Evolutionary conservation across 2,797 vertebrate genomes (phyloP), one percentile per base, ranked within the genome.

Genomic region (Ambastaia sidthimunki): DNA sequence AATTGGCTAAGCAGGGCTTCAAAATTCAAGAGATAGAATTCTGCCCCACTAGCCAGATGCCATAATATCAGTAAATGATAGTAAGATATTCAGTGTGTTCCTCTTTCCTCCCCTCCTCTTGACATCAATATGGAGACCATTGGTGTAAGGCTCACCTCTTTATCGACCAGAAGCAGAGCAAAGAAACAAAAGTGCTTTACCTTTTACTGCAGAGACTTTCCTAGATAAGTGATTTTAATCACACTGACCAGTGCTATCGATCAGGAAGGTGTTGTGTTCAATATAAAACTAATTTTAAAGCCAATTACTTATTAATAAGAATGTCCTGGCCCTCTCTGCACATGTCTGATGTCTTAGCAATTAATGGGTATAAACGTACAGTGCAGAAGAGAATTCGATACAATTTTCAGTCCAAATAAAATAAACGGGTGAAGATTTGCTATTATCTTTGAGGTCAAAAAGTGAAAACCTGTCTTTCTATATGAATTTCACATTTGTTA

Each of bases 261-360:
- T 93, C 85, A 72, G 80, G 84, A 83, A 86, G 86, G 77, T 90
- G 86, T 86, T 90, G 76, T 83, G 85, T 88, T 94, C 90, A 87
- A 92, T 94, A 93, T 86, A 89, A 92, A 93, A 90, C 89, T 90
- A 93, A 93, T 94, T 92, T 87, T 25, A 54, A 77, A 92, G 90
- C 91, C 90, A 91, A 93, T 95, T 92, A 89, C 85, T 91, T 90
- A 92, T 95, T 93, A 94, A 94, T 93, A 92, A 91, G 91, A 91
- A 93, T 89, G 34, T 77, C 52, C 81, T 88, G 88, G 85, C 91
- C 81, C 87, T 92, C 91, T 90, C 90, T 88, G 87, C 82, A 89
- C 89, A 90, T 88, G 91, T 94, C 90, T 91, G 88, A 89, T 91
- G 88, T 86, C 86, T 89, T 87, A 87, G 75, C 82, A 86, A 88